Evolutionary conservation across 2,797 vertebrate genomes (phyloP).

Genomic region (Oryzias dopingdopingensis): DNA sequence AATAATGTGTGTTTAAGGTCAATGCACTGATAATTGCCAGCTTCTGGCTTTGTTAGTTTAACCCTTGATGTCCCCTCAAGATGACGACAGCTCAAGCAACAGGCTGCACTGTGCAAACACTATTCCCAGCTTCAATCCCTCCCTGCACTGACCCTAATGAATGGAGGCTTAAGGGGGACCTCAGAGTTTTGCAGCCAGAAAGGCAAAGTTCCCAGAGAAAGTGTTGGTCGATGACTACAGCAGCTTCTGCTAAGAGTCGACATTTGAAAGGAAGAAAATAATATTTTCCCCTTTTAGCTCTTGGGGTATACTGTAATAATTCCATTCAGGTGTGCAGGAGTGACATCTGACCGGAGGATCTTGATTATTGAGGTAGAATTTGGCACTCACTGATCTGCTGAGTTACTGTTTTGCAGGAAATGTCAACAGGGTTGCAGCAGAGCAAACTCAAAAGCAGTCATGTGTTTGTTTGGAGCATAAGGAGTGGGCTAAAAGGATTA

Average conservation of each 20-base stretch:
- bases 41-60: constrained; percentile 28
- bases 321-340: no score
- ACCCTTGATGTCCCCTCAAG: constrained; percentile 15
- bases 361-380: no score
- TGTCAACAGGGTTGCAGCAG: no score
- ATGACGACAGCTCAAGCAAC: constrained; percentile 3
- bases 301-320: neutral
- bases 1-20: constrained; percentile 33
- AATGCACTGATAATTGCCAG: constrained; percentile 25
- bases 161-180: constrained; percentile 42
- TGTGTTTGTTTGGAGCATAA: neutral
- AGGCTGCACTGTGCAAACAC: constrained; percentile 31
- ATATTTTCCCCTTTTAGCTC: neutral
- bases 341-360: no score
- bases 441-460: no score
- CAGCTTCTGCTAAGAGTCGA: constrained; percentile 36
- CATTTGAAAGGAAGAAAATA: constrained; percentile 19
- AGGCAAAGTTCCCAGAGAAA: constrained; percentile 16
- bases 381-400: no score
- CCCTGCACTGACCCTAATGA: constrained; percentile 38
- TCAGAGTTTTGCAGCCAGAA: constrained; percentile 10
- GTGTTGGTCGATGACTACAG: constrained; percentile 30
- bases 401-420: no score
- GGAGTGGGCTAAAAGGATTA: constrained; percentile 15
- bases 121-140: constrained; percentile 18